Evolutionary conservation across 2,113 vertebrate species (phyloP).

Genomic region (Labeo rohita): DNA sequence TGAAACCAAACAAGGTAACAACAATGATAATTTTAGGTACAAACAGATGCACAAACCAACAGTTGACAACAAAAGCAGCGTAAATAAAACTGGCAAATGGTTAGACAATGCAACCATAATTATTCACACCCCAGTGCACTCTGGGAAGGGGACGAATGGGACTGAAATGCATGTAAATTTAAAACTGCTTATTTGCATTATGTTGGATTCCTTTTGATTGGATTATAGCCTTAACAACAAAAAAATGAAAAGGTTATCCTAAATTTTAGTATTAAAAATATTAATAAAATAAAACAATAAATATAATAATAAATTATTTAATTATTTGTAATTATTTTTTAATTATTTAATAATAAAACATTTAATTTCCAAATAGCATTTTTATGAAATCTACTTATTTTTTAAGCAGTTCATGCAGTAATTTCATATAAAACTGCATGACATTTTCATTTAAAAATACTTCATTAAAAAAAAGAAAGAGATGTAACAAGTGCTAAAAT

Average conservation of each 20-base stretch:
- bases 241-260: not conserved
- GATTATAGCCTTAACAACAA: not conserved
- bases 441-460: not conserved
- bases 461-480: not conserved
- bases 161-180: not conserved
- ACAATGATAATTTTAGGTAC: not conserved
- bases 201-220: not conserved
- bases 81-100: not conserved
- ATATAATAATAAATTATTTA: too few relatives aligned
- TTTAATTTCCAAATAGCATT: not conserved
- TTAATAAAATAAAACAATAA: too few relatives aligned
- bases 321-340: too few relatives aligned
- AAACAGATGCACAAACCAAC: not conserved
- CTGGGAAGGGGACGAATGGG: not conserved
- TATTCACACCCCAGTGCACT: not conserved
- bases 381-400: not conserved
- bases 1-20: not conserved
- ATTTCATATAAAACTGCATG: not conserved
- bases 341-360: too few relatives aligned
- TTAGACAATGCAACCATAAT: not conserved
- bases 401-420: not conserved
- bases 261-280: not conserved
- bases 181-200: not conserved
- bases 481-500: slow-evolving; percentile 29
- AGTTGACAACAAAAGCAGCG: not conserved